Base-by-base conservation (phyloP, 2,113 vertebrate genomes). In the Antennarius striatus region DNA sequence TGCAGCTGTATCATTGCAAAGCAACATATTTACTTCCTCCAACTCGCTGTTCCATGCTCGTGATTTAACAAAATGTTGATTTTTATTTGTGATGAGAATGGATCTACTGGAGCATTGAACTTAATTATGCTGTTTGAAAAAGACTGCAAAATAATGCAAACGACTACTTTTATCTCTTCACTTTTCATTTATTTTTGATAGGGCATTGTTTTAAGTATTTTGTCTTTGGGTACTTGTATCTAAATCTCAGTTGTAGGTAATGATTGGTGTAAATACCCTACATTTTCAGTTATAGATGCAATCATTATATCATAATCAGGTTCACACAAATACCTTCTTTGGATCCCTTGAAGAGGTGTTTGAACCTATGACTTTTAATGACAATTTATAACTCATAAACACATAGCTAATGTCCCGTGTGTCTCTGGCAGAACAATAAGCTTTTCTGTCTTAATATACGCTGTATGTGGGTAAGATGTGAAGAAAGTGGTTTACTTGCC, bases 1-100 rank as follows among this genome's bases (percentile, higher is more conserved):
- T 72, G 63, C 51, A 75, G 54, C 73, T 45, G 54, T 47, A 62
- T 63, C 5, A 8, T 50, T 51, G 50, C 7, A 3, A 43, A 65
- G 22, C 73, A 73, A 65, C 29, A 30, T 30, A 49, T 75, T 63
- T 36, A 42, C 46, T 40, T 69, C 56, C 48, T 79, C 68, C 65
- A 40, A 52, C 55, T 39, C 62, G 59, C n/a, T 59, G 55, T 75
- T 75, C 64, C 62, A 56, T 62, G 32, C 32, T 4, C 32, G 4
- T 36, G 32, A 36, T 36, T 75, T 80, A 68, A 36, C 68, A 15
- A 3, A 78, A 80, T 86, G 76, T 75, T 68, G 5, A 5, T 46
- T 82, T 75, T 5, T 22, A 65, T 61, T 67, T 82, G 32, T 36
- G 32, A 36, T 36, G 32, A 36, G 5, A 36, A 36, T 36, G 32